phyloP scores from a whole-genome alignment of 2,888 invertebrate genomes.

The Lasioglossum figueresi region DNA sequence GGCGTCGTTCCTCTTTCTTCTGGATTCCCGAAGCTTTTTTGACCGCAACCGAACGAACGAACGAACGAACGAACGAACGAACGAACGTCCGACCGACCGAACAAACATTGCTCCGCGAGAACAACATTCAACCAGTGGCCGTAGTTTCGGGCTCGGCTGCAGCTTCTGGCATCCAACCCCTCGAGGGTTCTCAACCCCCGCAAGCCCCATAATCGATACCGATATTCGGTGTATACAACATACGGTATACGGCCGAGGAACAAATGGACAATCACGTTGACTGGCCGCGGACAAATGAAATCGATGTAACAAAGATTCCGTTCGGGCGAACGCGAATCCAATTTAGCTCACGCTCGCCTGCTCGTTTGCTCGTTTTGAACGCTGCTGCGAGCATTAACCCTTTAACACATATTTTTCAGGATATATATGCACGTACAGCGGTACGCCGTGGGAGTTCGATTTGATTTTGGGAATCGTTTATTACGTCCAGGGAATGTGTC shows the following conservation, averaged over 20 bases:
- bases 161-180: background rate
- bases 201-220: slow-evolving; percentile 29
- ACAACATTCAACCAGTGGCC: slow-evolving; percentile 75
- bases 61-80: background rate
- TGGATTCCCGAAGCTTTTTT: slow-evolving; percentile 8
- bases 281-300: background rate
- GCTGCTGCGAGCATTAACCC: background rate
- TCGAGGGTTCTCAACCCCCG: background rate
- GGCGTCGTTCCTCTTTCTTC: background rate
- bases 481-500: background rate
- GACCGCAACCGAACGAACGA: slow-evolving; percentile 26
- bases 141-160: slow-evolving; percentile 18
- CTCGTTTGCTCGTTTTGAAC: background rate
- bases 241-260: background rate
- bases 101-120: slow-evolving; percentile 45
- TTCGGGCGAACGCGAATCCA: background rate
- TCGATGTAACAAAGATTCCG: slow-evolving; percentile 6
- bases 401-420: background rate
- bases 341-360: background rate
- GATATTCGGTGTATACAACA: background rate
- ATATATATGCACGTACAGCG: background rate
- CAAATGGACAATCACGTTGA: slow-evolving; percentile 1
- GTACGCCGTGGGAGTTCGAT: background rate
- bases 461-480: background rate
- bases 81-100: slow-evolving; percentile 22